Conservation (phyloP, 2,797 vertebrate species). For the Lepidocolaptes lacrymiger region DNA sequence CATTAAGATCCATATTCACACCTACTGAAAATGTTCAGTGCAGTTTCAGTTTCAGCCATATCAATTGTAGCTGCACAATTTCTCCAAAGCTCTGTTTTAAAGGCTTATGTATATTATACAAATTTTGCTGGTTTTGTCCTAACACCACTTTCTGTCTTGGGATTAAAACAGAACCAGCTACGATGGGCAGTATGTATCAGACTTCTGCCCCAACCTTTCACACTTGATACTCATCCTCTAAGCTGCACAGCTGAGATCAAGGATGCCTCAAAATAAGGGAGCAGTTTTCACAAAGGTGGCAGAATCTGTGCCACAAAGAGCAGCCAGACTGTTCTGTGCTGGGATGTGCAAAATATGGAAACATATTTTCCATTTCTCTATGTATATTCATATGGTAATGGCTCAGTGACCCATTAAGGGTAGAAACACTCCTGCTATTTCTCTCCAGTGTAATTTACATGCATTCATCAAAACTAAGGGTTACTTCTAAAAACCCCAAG, state of each 20-base stretch:
- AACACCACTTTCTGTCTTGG: neutral
- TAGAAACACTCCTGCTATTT: neutral
- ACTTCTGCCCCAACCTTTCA: neutral
- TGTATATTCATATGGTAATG: no score
- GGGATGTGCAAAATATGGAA: neutral
- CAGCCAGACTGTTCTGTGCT: neutral
- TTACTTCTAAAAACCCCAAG: neutral
- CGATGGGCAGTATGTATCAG: fast-evolving
- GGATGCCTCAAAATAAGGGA: neutral
- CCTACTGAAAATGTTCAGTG: neutral
- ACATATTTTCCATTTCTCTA: no score
- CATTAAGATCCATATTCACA: neutral
- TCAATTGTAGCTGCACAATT: neutral
- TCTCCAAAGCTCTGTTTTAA: neutral
- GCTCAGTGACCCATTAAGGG: neutral
- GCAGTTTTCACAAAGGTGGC: neutral
- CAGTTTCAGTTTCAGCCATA: neutral
- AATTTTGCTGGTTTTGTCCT: neutral
- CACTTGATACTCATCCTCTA: neutral
- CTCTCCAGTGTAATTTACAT: neutral
- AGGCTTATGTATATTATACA: neutral
- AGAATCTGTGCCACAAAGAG: neutral
- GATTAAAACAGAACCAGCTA: neutral
- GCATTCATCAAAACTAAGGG: neutral
- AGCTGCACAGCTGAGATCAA: neutral